phyloP scores from a whole-genome alignment of 1,140 invertebrate genomes.

The Copidosoma floridanum region DNA sequence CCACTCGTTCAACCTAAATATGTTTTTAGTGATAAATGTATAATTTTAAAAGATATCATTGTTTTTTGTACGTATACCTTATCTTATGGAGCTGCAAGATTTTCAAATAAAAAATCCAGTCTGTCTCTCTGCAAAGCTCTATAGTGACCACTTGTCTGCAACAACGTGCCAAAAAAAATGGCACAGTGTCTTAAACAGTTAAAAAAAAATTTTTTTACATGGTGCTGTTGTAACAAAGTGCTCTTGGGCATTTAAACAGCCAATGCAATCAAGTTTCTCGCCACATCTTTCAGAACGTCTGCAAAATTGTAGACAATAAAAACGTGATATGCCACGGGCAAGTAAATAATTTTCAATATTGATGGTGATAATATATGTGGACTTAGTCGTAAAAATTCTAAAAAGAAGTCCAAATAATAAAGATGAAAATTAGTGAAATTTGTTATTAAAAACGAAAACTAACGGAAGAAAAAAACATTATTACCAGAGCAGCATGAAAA shows the following conservation, averaged over 20 bases:
- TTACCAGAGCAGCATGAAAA: slow-evolving; percentile 82
- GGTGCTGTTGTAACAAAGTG: slow-evolving; percentile 62
- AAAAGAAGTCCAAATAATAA: slow-evolving; percentile 91
- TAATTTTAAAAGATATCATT: too few species aligned
- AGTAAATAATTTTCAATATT: slow-evolving; percentile 81
- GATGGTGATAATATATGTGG: slow-evolving; percentile 93
- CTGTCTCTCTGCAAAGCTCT: slow-evolving; percentile 91
- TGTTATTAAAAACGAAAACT: too few species aligned
- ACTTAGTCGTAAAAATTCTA: slow-evolving; percentile 80
- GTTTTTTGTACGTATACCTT: too few species aligned
- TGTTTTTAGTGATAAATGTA: background rate
- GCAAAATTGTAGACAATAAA: slow-evolving; percentile 63
- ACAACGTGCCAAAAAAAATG: slow-evolving; percentile 80
- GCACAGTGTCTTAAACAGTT: slow-evolving; percentile 85
- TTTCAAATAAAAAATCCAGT: slow-evolving; percentile 83
- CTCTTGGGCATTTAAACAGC: slow-evolving; percentile 75
- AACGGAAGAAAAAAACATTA: too few species aligned
- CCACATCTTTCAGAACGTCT: slow-evolving; percentile 82
- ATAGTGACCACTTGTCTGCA: slow-evolving; percentile 94
- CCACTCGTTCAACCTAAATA: slow-evolving; percentile 83
- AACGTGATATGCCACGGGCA: slow-evolving; percentile 57
- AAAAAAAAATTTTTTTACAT: slow-evolving; percentile 83
- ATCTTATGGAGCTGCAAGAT: slow-evolving; percentile 89
- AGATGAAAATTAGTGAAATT: too few species aligned
- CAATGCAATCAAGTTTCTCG: slow-evolving; percentile 85